These are phyloP conservation scores for Netelia virgata DNA, from an alignment of 2,888 invertebrate species.

Conservation along the genomic window DNA sequence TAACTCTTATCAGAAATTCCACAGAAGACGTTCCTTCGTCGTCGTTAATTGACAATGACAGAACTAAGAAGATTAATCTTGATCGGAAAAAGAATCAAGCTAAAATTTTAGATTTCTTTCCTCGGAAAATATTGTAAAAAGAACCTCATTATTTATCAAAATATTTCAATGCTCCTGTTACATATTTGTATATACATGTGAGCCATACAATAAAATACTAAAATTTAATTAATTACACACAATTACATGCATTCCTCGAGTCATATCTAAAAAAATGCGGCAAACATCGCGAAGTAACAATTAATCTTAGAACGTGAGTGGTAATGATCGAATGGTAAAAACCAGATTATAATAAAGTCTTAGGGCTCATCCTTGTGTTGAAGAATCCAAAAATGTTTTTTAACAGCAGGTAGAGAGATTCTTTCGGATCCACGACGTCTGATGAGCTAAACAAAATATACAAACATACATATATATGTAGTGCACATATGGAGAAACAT, in stretches of 20 bases:
- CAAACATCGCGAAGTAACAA: neutral
- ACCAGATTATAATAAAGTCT: neutral
- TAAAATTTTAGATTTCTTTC: constrained; percentile 69
- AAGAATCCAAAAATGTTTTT: constrained; percentile 71
- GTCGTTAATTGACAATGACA: constrained; percentile 7
- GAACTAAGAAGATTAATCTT: constrained; percentile 30
- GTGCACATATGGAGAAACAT: no score
- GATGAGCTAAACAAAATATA: constrained; percentile 65
- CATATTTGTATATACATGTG: constrained; percentile 56
- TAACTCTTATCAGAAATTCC: neutral
- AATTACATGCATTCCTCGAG: constrained; percentile 1
- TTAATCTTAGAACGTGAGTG: neutral
- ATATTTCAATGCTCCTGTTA: constrained; percentile 39
- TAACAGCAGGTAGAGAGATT: constrained; percentile 69
- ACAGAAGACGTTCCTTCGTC: neutral
- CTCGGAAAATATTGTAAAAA: constrained; percentile 59
- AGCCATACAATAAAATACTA: constrained; percentile 41
- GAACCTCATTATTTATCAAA: constrained; percentile 1
- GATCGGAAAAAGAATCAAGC: constrained; percentile 53
- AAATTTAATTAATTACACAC: constrained; percentile 15
- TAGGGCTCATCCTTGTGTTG: constrained; percentile 64
- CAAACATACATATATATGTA: no score
- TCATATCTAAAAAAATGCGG: neutral
- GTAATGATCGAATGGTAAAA: neutral
- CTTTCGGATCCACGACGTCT: constrained; percentile 69